Base-by-base conservation (phyloP, 2,888 invertebrate species). In the Keiferia lycopersicella region DNA sequence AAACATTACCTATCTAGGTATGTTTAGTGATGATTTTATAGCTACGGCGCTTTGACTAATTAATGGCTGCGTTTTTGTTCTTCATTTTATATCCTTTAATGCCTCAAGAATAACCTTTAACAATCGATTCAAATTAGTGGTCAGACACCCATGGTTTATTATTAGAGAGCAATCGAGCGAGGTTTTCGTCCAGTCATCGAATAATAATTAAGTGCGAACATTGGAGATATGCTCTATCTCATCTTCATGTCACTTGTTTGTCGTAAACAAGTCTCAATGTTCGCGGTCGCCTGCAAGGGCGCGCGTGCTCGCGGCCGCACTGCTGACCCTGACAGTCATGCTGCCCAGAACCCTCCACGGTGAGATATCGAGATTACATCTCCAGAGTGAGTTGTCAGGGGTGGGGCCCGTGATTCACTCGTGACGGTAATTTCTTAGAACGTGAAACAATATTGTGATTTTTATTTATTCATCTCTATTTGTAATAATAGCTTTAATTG, bases 181-280 rank as follows among this genome's bases (percentile, higher is more conserved):
- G 62, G 56, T 73, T 81, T 79, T 77, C 78, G 87, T 78, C 77
- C 73, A 84, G 87, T 91, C 89, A 90, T 82, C 79, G 81, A 84
- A 84, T 88, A 85, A 86, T 89, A 89, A 91, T 91, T 90, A 90
- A 79, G 78, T 83, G 76, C 75, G 77, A 81, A 74, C 75, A 74
- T 72, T 66, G 71, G 66, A 69, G 69, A 73, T 73, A 76, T 10
- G 22, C 12, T 39, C 58, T 30, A 34, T 48, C 16, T 48, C 48
- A 71, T 67, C 70, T 34, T 34, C 72, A 68, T 78, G 79, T 80
- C 77, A 75, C 72, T 79, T 73, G 76, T 81, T 83, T 82, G 81
- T 82, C 77, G 82, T 81, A 80, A 80, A 82, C 79, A 83, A 82
- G 77, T 80, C 10, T 18, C 22, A 53, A 18, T 80, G 84, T 81